Conservation (phyloP, 2,113 vertebrate species). For the Protobothrops flavoviridis region DNA sequence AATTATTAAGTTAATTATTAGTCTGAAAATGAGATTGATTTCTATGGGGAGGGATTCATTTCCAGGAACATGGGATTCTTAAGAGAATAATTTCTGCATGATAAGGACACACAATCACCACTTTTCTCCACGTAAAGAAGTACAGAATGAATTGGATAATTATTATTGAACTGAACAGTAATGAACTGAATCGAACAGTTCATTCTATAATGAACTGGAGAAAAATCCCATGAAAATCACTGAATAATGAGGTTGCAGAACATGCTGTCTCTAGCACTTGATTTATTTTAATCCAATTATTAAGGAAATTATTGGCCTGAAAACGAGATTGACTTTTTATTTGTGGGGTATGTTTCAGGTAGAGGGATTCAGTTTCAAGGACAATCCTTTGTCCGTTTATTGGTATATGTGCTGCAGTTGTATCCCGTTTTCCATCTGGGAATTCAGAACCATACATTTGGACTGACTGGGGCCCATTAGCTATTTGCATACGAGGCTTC, state of each 20-base stretch:
- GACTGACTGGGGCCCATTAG: background rate
- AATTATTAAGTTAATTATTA: background rate
- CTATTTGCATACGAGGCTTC: background rate
- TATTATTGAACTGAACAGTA: background rate
- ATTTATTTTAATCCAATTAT: background rate
- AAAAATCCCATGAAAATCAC: conserved; percentile 20
- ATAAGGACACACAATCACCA: background rate
- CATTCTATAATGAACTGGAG: no score
- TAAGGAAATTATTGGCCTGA: background rate
- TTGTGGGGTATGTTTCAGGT: background rate
- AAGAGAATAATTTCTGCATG: conserved; percentile 3
- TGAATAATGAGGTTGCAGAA: background rate
- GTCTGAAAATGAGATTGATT: background rate
- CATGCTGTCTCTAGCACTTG: conserved; percentile 11
- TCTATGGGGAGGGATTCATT: background rate
- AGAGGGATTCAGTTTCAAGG: background rate
- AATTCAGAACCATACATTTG: background rate
- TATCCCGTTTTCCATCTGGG: background rate
- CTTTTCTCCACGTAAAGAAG: background rate
- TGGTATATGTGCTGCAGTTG: background rate
- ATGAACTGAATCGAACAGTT: no score
- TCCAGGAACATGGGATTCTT: background rate
- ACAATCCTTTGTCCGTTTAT: background rate
- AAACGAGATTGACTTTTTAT: background rate
- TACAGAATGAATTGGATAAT: background rate